Evolutionary conservation across 2,113 vertebrate species (phyloP), one percentile per base, ranked within the genome.

Genomic region (Sebastes fasciatus): DNA sequence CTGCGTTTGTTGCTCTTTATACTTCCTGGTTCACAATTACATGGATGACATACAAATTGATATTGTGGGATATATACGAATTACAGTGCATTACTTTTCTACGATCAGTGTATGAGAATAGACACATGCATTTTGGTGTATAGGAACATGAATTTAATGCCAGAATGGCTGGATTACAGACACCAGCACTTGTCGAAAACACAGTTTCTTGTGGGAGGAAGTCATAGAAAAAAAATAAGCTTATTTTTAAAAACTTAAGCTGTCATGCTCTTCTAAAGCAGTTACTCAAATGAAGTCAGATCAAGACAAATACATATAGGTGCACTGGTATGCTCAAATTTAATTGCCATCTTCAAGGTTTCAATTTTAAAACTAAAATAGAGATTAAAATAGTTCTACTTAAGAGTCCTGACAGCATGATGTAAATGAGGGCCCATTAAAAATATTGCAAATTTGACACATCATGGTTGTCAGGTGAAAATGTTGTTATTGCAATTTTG

Each of bases 401-500:
- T 45, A 74, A 74, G 10, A 75, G 75, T 49, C 45, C 23, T 69
- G 69, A 70, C 69, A 58, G 43, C 43, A 17, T 67, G 80, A 79
- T 77, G 40, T 78, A 72, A 77, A 79, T 62, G 34, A 75, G 52
- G 14, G 23, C 57, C 42, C 21, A 67, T 72, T 87, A 46, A 80
- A 34, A 74, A 51, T 63, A 54, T 40, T 52, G 43, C 1, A 23
- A 63, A 70, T 79, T 34, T 85, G 62, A 80, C 23, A 74, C 40
- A 7, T 74, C 46, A 61, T 55, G 34, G 65, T 26, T 74, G 67
- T 58, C 78, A 65, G 60, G 72, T 72, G 34, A 74, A 86, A 71
- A 67, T 7, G 34, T 71, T 79, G 67, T 69, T 84, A 86, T 67
- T 82, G 76, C 52, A 86, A 80, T 67, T 79, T 67, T 0, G 10